Evolutionary conservation across 2,797 vertebrate species (phyloP), one percentile per base, ranked within the genome.

Genomic region (Leptoclinus maculatus): DNA sequence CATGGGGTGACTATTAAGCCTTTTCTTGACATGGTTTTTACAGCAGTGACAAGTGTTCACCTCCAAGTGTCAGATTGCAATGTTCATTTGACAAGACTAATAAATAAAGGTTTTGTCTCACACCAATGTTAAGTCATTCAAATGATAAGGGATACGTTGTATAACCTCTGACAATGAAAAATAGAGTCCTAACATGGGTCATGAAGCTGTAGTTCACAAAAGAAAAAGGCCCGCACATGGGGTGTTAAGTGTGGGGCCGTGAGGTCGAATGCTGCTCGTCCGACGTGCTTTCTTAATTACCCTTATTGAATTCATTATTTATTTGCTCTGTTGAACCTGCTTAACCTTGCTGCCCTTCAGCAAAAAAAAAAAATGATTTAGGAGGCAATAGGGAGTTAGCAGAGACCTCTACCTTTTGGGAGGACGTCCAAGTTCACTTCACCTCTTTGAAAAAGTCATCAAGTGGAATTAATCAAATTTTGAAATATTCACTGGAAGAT

Each of bases 231-330:
- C 45, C 27, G 79, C 80, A 41, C 41, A 38, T n/a, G 66, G 59
- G 74, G 65, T 82, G 79, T 82, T 63, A 78, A 47, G 49, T 71
- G 74, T 60, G 71, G 83, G 54, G 71, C 79, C 3, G 27, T 39
- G 53, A 87, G 91, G 86, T 92, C 74, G 9, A 64, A 10, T 47
- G 66, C 78, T 66, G 76, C 82, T 88, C 86, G 10, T 85, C 91
- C 84, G 87, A 89, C 92, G 85, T 88, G 84, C 87, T 87, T 92
- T 90, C 88, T 90, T 94, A 94, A 95, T 95, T 91, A 94, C 87
- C 92, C 87, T 91, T 75, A 83, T 91, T 92, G 74, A 87, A 94
- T 94, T 92, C 66, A 93, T 94, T 91, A 94, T 93, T 93, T 94
- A 95, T 92, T 92, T 94, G 86, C 91, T 83, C 79, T 75, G 78